Evolutionary conservation across 2,888 invertebrate genomes (phyloP), one percentile per base, ranked within the genome.

Genomic region (Acrobeloides nanus): DNA sequence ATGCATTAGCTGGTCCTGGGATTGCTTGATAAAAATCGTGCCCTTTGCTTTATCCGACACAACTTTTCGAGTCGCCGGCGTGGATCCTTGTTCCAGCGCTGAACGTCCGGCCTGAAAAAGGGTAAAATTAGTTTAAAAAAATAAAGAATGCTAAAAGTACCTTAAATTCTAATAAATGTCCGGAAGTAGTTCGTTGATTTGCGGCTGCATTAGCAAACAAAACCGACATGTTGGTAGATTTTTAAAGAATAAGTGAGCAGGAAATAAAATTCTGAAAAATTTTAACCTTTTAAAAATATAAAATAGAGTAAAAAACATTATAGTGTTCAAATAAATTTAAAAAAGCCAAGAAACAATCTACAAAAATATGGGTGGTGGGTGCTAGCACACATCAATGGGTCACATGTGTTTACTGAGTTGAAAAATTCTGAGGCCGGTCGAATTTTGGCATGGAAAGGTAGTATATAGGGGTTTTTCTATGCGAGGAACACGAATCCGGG

Each of bases 1-100:
- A 78, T 97, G 97, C 86, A 95, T 92, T 48, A 97, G 77, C 0
- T 89, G 87, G 76, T 97, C 97, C 64, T 93, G 92, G 43, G 89
- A 87, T 76, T 95, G 95, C 74, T 89, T 87, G 46, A 97, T 83
- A 74, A 90, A 97, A 12, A 95, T 81, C 24, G 87, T 79, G 4
- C 97, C 97, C 79, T 95, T 95, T 68, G 92, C 83, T 62, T 59
- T 51, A 27, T 72, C 65, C 2, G 68, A 58, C 2, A 68, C 64
- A 5, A 64, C 76, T 70, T 47, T 77, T 70, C 64, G 55, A 48
- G 51, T 65, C 18, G 55, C 61, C 6, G 62, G 48, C n/a, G 55
- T 47, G 4, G 60, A 52, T 27, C 70, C 70, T 6, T 57, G 24
- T 40, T 63, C 60, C 23, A 70, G 46, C 18, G 42, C 48, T 4